Evolutionary conservation across 1,140 invertebrate genomes (phyloP).

Genomic region (Parapsyche elsis): DNA sequence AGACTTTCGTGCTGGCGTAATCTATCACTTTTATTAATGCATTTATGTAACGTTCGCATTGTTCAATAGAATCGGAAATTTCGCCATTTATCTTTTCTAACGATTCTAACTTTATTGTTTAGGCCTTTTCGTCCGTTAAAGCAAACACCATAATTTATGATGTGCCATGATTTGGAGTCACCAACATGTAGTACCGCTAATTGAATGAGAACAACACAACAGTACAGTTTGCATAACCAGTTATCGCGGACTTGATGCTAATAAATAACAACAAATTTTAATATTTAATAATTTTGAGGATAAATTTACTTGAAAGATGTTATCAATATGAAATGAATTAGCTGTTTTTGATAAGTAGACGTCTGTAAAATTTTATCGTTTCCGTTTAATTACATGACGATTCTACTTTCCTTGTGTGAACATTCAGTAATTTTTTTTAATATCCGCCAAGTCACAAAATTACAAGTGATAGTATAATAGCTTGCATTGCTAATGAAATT

Average conservation of each 20-base stretch:
- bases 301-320: no score
- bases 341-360: no score
- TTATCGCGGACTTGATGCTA: neutral
- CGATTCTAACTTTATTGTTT: slow-evolving; percentile 6
- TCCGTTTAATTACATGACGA: no score
- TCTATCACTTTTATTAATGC: slow-evolving; percentile 32
- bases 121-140: slow-evolving; percentile 25
- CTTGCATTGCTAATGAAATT: no score
- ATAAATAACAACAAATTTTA: no score
- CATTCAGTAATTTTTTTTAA: no score
- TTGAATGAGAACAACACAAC: neutral
- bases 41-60: slow-evolving; percentile 33
- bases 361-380: no score
- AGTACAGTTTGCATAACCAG: slow-evolving; percentile 6
- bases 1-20: slow-evolving; percentile 18
- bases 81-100: slow-evolving; percentile 29
- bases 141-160: slow-evolving; percentile 28
- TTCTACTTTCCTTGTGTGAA: no score
- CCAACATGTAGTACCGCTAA: neutral
- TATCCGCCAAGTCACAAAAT: no score
- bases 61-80: slow-evolving; percentile 26
- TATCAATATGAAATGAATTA: no score
- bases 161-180: slow-evolving; percentile 7
- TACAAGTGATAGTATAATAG: no score
- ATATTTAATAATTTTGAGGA: no score